Evolutionary conservation across 2,888 invertebrate species (phyloP).

Genomic region (Callimorpha dominula): DNA sequence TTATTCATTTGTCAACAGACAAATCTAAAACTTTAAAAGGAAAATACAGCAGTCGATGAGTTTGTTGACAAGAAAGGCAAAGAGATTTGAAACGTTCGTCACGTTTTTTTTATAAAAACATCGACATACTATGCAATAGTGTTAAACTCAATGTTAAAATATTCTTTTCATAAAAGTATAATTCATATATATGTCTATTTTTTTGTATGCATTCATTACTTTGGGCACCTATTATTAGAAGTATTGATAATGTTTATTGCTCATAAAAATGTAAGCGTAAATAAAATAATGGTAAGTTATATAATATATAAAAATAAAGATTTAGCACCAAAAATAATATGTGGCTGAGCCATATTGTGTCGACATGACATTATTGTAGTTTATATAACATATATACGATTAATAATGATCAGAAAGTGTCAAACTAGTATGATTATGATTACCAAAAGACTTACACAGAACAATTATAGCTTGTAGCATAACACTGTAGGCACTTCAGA

Average conservation of each 20-base stretch:
- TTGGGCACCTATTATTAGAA: neutral
- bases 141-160: neutral
- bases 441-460: too few species aligned
- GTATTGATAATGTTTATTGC: neutral
- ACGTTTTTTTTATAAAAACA: too few species aligned
- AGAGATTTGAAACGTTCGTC: neutral
- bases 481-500: neutral
- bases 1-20: neutral
- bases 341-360: neutral
- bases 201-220: neutral
- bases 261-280: neutral
- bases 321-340: conserved; percentile 1
- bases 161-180: neutral
- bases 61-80: neutral
- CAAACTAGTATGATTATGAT: too few species aligned
- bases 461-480: neutral
- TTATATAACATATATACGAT: neutral
- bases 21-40: neutral
- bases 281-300: neutral
- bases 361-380: neutral
- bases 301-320: neutral
- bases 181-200: neutral
- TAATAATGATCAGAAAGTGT: too few species aligned
- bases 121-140: too few species aligned
- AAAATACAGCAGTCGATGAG: neutral